phyloP scores from a whole-genome alignment of 2,113 vertebrate genomes.

The Hassar affinis region DNA sequence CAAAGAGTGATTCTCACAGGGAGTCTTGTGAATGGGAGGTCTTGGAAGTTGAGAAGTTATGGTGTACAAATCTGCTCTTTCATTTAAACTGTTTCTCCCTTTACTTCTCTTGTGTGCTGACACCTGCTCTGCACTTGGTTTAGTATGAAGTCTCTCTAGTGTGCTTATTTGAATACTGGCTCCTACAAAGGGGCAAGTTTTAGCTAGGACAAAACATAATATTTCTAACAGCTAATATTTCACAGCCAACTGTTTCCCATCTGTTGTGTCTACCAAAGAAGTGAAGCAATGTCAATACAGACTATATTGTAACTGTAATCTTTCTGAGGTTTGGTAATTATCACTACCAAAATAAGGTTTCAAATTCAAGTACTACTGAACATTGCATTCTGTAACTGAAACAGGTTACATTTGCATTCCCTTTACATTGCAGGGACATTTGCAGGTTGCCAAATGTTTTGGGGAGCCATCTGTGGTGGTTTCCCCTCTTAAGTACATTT shows the following conservation, averaged over 20 bases:
- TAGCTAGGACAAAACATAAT: conserved; percentile 1
- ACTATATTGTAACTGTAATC: not conserved
- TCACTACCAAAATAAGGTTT: not conserved
- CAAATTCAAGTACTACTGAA: not conserved
- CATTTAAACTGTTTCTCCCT: not conserved
- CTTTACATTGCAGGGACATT: too few species aligned
- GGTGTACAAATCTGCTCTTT: not conserved
- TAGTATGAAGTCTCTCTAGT: not conserved
- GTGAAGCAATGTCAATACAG: not conserved
- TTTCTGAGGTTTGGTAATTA: conserved; percentile 2
- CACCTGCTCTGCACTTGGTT: conserved; percentile 25
- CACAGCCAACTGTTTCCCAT: conserved; percentile 13
- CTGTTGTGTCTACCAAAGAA: conserved; percentile 5
- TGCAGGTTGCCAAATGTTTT: not conserved
- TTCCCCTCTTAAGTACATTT: not conserved
- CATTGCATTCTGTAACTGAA: not conserved
- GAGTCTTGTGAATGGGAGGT: not conserved
- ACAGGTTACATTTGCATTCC: not conserved
- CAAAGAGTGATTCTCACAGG: not conserved
- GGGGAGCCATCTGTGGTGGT: not conserved
- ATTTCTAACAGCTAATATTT: conserved; percentile 2
- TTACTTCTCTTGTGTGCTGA: conserved; percentile 4
- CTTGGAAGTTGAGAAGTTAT: not conserved
- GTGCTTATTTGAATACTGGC: not conserved
- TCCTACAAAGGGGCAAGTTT: not conserved